phyloP scores from a whole-genome alignment of 2,113 vertebrate genomes.

The Brienomyrus brachyistius region DNA sequence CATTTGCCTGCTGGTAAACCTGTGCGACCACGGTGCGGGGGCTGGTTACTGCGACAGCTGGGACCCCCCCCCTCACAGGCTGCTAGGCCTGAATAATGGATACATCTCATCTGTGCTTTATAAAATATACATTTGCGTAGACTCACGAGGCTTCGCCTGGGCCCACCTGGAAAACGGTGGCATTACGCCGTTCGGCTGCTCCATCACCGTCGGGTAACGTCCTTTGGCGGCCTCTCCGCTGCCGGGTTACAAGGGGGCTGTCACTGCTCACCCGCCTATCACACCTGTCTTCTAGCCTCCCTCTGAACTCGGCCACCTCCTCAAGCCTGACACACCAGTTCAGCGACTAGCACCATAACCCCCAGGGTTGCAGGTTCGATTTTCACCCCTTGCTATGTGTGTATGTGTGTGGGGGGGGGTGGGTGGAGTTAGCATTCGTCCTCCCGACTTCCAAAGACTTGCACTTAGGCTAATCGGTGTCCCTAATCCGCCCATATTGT shows the following conservation, averaged over 20 bases:
- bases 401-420: no score
- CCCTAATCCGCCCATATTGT: neutral
- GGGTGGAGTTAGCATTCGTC: neutral
- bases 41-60: constrained; percentile 4
- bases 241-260: neutral
- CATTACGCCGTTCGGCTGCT: neutral
- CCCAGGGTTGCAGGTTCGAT: neutral
- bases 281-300: neutral
- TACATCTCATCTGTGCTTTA: constrained; percentile 47
- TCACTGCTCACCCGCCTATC: neutral
- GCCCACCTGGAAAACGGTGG: neutral
- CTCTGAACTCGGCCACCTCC: neutral
- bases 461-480: neutral
- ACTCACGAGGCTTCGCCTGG: neutral
- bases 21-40: no score
- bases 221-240: neutral
- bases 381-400: neutral
- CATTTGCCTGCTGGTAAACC: neutral
- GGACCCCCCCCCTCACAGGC: constrained; percentile 44
- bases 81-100: constrained; percentile 53
- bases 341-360: neutral
- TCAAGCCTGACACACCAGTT: neutral
- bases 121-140: constrained; percentile 53
- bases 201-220: neutral
- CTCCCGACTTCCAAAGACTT: neutral